Conservation (phyloP, 2,113 vertebrate genomes). For the Silurus meridionalis region DNA sequence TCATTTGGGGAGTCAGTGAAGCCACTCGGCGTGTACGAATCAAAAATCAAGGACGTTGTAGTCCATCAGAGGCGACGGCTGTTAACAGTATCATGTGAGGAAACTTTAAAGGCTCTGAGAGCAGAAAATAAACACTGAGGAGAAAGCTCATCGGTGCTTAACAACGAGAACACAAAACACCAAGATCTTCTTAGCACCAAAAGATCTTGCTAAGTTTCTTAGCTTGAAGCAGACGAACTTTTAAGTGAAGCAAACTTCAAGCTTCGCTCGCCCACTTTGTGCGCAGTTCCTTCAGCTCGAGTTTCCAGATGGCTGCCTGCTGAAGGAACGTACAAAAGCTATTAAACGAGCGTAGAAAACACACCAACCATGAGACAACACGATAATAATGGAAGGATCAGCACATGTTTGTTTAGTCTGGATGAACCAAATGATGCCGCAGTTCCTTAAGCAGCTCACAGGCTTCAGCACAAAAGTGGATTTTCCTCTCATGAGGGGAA, state of each 20-base stretch:
- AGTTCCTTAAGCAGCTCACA: slow-evolving; percentile 24
- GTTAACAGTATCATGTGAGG: slow-evolving; percentile 64
- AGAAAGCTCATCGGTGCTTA: background rate
- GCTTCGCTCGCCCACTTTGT: background rate
- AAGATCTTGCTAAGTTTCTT: background rate
- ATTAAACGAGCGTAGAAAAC: slow-evolving; percentile 35
- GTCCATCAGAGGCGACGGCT: slow-evolving; percentile 53
- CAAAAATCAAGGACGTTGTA: slow-evolving; percentile 62
- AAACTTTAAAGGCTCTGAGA: slow-evolving; percentile 46
- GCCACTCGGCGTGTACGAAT: slow-evolving; percentile 68
- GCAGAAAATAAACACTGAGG: background rate
- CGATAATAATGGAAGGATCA: slow-evolving; percentile 45
- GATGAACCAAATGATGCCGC: slow-evolving; percentile 27
- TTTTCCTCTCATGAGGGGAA: background rate
- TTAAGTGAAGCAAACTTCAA: slow-evolving; percentile 19
- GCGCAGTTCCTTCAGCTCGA: slow-evolving; percentile 36
- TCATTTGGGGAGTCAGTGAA: slow-evolving; percentile 68
- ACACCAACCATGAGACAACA: slow-evolving; percentile 32
- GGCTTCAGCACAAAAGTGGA: slow-evolving; percentile 18
- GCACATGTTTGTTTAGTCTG: slow-evolving; percentile 46
- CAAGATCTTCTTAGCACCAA: background rate
- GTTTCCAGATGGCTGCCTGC: slow-evolving; percentile 35
- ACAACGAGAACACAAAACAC: background rate
- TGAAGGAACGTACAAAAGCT: slow-evolving; percentile 35
- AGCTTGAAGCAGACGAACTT: background rate